Conservation (phyloP, 2,888 invertebrate species). For the Cyaniris semiargus region DNA sequence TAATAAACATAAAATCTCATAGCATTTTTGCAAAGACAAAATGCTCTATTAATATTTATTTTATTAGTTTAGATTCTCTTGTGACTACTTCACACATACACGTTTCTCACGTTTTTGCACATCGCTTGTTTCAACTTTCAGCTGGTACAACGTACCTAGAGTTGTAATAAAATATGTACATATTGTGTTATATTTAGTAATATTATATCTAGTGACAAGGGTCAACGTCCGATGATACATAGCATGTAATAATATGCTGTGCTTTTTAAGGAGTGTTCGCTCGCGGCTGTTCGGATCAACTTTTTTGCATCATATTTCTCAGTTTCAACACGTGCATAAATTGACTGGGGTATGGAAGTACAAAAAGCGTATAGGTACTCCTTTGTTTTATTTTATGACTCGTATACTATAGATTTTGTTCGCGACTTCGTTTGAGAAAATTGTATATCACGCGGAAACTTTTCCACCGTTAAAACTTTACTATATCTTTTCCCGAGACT, state of each 20-base stretch:
- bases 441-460: too few species aligned
- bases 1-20: not conserved
- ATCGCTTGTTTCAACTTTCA: too few species aligned
- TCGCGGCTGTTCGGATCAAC: slow-evolving; percentile 2
- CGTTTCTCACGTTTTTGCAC: slow-evolving; percentile 4
- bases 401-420: too few species aligned
- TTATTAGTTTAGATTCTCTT: not conserved
- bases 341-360: not conserved
- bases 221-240: slow-evolving; percentile 10
- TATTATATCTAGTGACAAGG: slow-evolving; percentile 21
- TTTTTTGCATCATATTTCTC: not conserved
- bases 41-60: not conserved
- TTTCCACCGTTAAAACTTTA: too few species aligned
- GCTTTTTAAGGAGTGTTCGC: slow-evolving; percentile 24
- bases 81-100: not conserved
- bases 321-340: not conserved
- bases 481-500: too few species aligned
- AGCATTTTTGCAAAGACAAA: not conserved
- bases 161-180: not conserved
- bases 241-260: slow-evolving; percentile 18
- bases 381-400: not conserved
- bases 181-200: not conserved
- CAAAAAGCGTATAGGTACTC: not conserved
- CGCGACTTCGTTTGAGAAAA: too few species aligned
- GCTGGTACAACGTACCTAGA: not conserved